Evolutionary conservation across 2,797 vertebrate species (phyloP), one percentile per base, ranked within the genome.

Genomic region (Parotocinclus haroldoi): DNA sequence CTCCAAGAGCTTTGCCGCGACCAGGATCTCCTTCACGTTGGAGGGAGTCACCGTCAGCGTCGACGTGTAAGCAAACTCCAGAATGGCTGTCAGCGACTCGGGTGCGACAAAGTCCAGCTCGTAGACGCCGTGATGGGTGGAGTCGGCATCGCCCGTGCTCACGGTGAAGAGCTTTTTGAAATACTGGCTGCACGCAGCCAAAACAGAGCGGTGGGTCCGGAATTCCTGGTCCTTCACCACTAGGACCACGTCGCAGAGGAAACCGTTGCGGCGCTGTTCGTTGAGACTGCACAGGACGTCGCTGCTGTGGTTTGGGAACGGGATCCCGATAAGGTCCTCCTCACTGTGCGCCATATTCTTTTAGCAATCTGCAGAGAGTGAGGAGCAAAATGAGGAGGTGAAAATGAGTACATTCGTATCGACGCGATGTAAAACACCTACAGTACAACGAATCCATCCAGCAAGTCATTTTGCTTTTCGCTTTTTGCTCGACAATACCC

Each of bases 131-230:
- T 96, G 92, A 76, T 91, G 86, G 77, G 90, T 89, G 3, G 87
- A 85, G 68, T 92, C 83, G 13, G 90, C 91, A 0, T 89, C 86
- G 40, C 89, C 64, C 60, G 87, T 89, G 72, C 92, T 90, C 0
- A 95, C 92, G 0, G 96, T 98, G 88, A 99, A 99, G 79, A 99
- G 96, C 79, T 98, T 98, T 84, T 98, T 97, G 78, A 99, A 99
- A 81, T 99, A 99, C 79, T 98, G 95, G 85, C 96, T 98, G 87
- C 96, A 99, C 76, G 97, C 97, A 0, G 97, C 97, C 79, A 99
- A 89, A 11, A 98, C 94, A 0, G 96, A 96, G 78, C 95, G 92
- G 78, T 98, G 97, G 7, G 95, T 98, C 66, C 91, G 90, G 83
- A 97, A 98, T 75, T 99, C 94, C 82, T 98, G 96, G 82, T 98